phyloP scores from a whole-genome alignment of 2,797 vertebrate species.

The Myripristis murdjan region DNA sequence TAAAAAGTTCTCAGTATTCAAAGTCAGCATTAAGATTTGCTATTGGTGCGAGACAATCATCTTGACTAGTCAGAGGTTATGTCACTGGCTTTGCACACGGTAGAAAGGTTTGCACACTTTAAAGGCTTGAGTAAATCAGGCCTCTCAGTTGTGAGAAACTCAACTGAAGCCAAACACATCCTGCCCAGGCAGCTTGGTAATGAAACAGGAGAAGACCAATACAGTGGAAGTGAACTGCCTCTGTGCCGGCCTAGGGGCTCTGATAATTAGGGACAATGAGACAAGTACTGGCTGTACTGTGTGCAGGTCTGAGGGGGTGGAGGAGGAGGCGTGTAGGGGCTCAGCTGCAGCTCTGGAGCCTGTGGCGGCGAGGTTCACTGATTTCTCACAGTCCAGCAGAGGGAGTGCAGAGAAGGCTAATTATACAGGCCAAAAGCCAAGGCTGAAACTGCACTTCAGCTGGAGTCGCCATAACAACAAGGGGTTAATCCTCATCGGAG shows the following conservation, averaged over 20 bases:
- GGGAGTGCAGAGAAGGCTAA: conserved; percentile 51
- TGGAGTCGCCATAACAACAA: conserved; percentile 52
- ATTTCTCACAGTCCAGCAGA: conserved; percentile 32
- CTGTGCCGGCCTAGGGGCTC: conserved; percentile 28
- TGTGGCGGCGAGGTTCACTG: conserved; percentile 20
- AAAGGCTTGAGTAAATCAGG: no score
- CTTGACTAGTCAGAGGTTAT: no score
- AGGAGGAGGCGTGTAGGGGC: conserved; percentile 13
- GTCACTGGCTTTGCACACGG: no score
- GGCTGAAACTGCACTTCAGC: conserved; percentile 38
- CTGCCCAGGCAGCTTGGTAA: conserved; percentile 33
- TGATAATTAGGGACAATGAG: conserved; percentile 23
- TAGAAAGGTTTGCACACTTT: no score
- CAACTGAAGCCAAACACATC: conserved; percentile 34
- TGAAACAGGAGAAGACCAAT: conserved; percentile 35
- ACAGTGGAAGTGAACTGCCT: background rate
- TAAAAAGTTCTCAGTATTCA: no score
- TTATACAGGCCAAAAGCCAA: conserved; percentile 51
- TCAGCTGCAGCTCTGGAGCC: conserved; percentile 21
- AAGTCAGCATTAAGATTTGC: no score
- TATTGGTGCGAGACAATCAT: no score
- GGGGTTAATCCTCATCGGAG: conserved; percentile 72
- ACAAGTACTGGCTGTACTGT: background rate
- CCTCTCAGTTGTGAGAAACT: no score
- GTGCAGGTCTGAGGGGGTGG: conserved; percentile 8